Percentiles rank a stretch among this genome's conserved stretches.
Conservation (phyloP, 1,140 invertebrate genomes). For the Drosophila yakuba region DNA sequence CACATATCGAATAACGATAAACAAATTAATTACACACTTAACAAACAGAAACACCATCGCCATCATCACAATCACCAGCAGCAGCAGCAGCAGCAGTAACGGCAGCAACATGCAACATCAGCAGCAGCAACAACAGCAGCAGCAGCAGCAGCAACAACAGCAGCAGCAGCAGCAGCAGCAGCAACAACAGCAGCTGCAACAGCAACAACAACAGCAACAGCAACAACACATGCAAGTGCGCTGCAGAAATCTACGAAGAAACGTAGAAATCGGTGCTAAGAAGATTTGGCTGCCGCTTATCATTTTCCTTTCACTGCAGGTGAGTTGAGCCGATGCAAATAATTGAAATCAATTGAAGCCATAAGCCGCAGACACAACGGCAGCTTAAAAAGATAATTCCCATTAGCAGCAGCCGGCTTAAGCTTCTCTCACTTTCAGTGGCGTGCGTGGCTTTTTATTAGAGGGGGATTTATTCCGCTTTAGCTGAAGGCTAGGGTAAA, state of each 20-base stretch:
- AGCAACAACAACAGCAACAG: slow-evolving; percentile 29
- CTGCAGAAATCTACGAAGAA: slow-evolving; percentile 59
- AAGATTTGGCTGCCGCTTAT: slow-evolving; percentile 82
- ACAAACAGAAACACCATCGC: slow-evolving; percentile 20
- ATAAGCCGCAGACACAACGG: slow-evolving; percentile 38
- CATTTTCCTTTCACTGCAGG: slow-evolving; percentile 84
- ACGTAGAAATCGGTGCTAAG: slow-evolving; percentile 63
- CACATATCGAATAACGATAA: slow-evolving; percentile 42
- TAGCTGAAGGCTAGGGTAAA: too few relatives aligned
- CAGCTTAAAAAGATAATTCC: slow-evolving; percentile 53
- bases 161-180: slow-evolving; percentile 27
- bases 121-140: too few relatives aligned
- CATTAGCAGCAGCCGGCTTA: slow-evolving; percentile 48
- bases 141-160: slow-evolving; percentile 13
- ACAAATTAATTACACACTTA: slow-evolving; percentile 43
- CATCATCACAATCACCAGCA: slow-evolving; percentile 27
- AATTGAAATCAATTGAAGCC: slow-evolving; percentile 61
- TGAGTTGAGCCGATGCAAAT: slow-evolving; percentile 55
- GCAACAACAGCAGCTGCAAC: slow-evolving; percentile 30
- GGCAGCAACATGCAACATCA: slow-evolving; percentile 39
- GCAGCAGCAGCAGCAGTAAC: slow-evolving; percentile 13
- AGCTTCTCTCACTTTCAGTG: slow-evolving; percentile 3
- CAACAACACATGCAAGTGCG: slow-evolving; percentile 38
- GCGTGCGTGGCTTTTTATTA: background rate
- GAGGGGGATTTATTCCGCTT: background rate